Conservation (phyloP, 1,140 invertebrate species). For the Rhynchophorus ferrugineus region DNA sequence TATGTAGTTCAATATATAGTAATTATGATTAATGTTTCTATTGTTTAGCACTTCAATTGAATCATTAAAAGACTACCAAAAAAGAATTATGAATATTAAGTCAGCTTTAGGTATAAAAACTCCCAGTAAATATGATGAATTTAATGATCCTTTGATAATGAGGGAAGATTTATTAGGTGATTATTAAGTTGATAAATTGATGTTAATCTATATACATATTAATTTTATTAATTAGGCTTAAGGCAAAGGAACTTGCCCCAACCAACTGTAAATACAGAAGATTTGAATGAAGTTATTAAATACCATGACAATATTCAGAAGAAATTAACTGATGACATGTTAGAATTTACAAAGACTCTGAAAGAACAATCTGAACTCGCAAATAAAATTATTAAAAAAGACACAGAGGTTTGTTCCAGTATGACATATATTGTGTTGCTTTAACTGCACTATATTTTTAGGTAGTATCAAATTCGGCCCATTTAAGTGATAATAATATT, state of each 20-base stretch:
- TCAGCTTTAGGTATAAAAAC: conserved; percentile 23
- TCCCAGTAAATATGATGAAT: conserved; percentile 25
- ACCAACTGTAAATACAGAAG: conserved; percentile 42
- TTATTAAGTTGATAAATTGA: conserved; percentile 1
- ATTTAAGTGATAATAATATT: conserved; percentile 72
- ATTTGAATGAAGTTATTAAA: conserved; percentile 73
- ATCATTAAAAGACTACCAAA: conserved; percentile 25
- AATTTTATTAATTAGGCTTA: conserved; percentile 14
- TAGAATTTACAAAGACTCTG: conserved; percentile 74
- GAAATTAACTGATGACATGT: conserved; percentile 88
- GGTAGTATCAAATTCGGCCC: conserved; percentile 65
- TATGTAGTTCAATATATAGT: conserved; percentile 38
- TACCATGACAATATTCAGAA: conserved; percentile 84
- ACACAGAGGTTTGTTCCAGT: conserved; percentile 59
- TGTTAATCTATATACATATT: conserved; percentile 1
- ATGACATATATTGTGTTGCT: conserved; percentile 12
- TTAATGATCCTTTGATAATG: conserved; percentile 23
- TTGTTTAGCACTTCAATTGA: conserved; percentile 25
- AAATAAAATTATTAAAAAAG: conserved; percentile 76
- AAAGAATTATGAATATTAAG: conserved; percentile 26
- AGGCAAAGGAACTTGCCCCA: conserved; percentile 29
- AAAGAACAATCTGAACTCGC: conserved; percentile 84
- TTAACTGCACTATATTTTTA: conserved; percentile 44
- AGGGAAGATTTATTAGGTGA: conserved; percentile 31
- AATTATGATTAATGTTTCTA: neutral